Evolutionary conservation across 2,888 invertebrate genomes (phyloP), one percentile per base, ranked within the genome.

Genomic region (Coleophora deauratella): DNA sequence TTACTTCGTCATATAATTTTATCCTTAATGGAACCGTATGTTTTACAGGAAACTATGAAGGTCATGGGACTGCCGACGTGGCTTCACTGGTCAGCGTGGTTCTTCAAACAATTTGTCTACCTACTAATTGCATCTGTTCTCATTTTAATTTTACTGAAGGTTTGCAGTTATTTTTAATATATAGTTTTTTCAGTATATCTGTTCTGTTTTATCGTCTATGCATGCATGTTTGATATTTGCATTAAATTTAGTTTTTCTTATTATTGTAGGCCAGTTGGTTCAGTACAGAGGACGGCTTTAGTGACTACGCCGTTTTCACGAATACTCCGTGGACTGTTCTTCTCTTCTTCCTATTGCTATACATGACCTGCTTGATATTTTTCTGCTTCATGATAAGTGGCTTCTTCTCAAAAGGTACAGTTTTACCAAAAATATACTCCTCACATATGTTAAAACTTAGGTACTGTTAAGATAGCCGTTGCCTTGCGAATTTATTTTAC

Each of bases 51-150:
- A 87, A 91, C 94, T 1, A 93, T 96, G 94, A 95, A 95, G 85
- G 94, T 96, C 76, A 95, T 96, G 92, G 97, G 97, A 1, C 76
- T 97, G 27, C 88, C 90, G 28, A 91, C 91, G 40, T 94, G 93
- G 91, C 76, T 95, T 50, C 92, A 96, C 59, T 96, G 96, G 95
- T 67, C 88, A 0, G 94, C 95, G 1, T 96, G 96, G 94, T 95
- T 94, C 70, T 80, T 91, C 34, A 93, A 94, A 63, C 91, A 92
- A 42, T 89, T 94, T 51, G 52, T 91, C 3, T 91, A 91, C 60
- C 81, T 93, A 41, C 52, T 90, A 1, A 64, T 93, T 32, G 88
- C 92, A 0, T 80, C 90, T 0, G 51, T 85, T 10, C 53, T 90
- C 1, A 87, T 92, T 21, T 78, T 88, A 1, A 49, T 89, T 1